Evolutionary conservation across 1,140 invertebrate species (phyloP), one percentile per base, ranked within the genome.

Genomic region (Amyelois transitella): DNA sequence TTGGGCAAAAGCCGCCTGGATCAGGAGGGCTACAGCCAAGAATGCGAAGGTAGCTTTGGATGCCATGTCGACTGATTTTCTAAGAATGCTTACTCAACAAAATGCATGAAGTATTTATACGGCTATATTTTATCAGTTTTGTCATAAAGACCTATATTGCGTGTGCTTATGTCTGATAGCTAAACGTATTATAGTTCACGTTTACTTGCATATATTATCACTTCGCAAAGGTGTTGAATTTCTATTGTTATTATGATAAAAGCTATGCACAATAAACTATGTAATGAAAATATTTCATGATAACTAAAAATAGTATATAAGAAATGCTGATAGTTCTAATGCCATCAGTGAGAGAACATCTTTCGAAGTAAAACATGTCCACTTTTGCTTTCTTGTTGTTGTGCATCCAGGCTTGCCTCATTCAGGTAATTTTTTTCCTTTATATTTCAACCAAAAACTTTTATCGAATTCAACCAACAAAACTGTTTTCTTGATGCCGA

Each of bases 341-440:
- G 5, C n/a, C 20, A 48, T 48, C 12, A 44, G n/a, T 17, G n/a
- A 1, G 19, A 21, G 19, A 21, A n/a, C 19, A 48, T 21, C 20
- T 1, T 12, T n/a, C 1, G n/a, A 2, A n/a, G 7, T 12, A 43
- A 56, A 72, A 53, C 61, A 75, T 78, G 75, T 70, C 66, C 47
- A 43, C 65, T 20, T 69, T 69, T 57, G 45, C 60, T 49, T 62
- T 78, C 21, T 32, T 78, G 18, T 32, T 75, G 14, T 49, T 78
- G 22, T 75, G 70, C 61, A 51, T 66, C 45, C 69, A 75, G 61
- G 71, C 67, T 67, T 72, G 58, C 53, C 62, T 70, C 51, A 38
- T 71, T 24, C 75, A 78, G 66, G 75, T 77, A 64, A 66, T 43
- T 28, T 21, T 47, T 20, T 57, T 19, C n/a, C n/a, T 38, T 28